These are phyloP conservation scores for Phalloptychus januarius DNA, from an alignment of 2,797 vertebrate genomes.

Conservation along the genomic window DNA sequence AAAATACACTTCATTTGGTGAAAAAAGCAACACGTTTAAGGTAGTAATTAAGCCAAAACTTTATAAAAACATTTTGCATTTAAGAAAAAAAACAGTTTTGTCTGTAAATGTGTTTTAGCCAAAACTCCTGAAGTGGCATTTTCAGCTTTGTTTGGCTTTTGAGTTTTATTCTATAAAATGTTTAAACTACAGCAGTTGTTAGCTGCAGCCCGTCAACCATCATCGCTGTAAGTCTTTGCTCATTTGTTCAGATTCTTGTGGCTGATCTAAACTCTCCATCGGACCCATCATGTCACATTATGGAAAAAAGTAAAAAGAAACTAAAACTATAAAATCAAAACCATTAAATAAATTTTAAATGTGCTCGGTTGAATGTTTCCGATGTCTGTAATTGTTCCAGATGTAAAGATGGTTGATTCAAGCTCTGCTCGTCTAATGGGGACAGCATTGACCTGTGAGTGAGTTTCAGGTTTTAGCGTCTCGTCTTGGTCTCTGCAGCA, in stretches of 20 bases:
- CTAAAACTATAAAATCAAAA: neutral
- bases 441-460: neutral
- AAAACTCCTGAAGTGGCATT: too few relatives aligned
- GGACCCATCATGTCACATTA: neutral
- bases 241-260: neutral
- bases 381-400: neutral
- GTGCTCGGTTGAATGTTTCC: neutral
- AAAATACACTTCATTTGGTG: too few relatives aligned
- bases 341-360: neutral
- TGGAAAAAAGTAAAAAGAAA: neutral
- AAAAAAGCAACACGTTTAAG: too few relatives aligned
- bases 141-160: too few relatives aligned
- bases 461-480: neutral
- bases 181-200: too few relatives aligned
- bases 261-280: neutral
- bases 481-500: constrained; percentile 77
- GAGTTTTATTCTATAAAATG: too few relatives aligned
- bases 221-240: neutral
- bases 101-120: too few relatives aligned
- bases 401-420: neutral
- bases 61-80: too few relatives aligned
- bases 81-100: too few relatives aligned
- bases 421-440: neutral
- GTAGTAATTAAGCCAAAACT: too few relatives aligned
- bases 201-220: neutral